Conservation (phyloP, 2,888 invertebrate species). For the Napeogenes sylphis region DNA sequence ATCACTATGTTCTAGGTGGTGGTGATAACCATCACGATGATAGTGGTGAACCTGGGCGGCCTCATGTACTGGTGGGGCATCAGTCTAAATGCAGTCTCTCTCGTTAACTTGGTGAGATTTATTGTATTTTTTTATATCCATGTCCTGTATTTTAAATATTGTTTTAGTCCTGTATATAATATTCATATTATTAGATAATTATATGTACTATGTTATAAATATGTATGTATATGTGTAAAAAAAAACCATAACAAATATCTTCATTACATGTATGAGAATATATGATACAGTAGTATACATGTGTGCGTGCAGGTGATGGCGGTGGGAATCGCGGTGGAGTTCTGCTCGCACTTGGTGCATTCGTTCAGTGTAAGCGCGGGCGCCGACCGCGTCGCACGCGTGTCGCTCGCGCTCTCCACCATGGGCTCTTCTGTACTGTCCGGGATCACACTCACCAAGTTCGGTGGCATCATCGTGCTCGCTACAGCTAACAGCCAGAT, state of each 20-base stretch:
- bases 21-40: conserved; percentile 94
- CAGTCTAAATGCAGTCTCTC: conserved; percentile 95
- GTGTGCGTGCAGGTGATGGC: conserved; percentile 89
- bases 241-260: too few relatives aligned
- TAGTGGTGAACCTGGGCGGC: conserved; percentile 93
- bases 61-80: conserved; percentile 99
- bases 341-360: conserved; percentile 97
- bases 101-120: conserved; percentile 88
- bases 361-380: conserved; percentile 89
- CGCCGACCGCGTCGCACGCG: conserved; percentile 80
- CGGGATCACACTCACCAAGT: conserved; percentile 98
- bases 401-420: conserved; percentile 88
- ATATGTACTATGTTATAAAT: too few relatives aligned
- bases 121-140: background rate
- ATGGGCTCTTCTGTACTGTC: conserved; percentile 98
- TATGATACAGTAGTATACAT: background rate
- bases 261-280: too few relatives aligned
- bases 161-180: too few relatives aligned
- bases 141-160: too few relatives aligned
- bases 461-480: conserved; percentile 97
- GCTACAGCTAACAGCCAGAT: conserved; percentile 99
- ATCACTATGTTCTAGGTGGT: conserved; percentile 77
- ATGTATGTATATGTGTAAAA: too few relatives aligned
- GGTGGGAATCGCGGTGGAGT: conserved; percentile 98
- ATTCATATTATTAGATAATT: too few relatives aligned